Conservation (phyloP, 1,140 invertebrate genomes). For the Bombus superbus region DNA sequence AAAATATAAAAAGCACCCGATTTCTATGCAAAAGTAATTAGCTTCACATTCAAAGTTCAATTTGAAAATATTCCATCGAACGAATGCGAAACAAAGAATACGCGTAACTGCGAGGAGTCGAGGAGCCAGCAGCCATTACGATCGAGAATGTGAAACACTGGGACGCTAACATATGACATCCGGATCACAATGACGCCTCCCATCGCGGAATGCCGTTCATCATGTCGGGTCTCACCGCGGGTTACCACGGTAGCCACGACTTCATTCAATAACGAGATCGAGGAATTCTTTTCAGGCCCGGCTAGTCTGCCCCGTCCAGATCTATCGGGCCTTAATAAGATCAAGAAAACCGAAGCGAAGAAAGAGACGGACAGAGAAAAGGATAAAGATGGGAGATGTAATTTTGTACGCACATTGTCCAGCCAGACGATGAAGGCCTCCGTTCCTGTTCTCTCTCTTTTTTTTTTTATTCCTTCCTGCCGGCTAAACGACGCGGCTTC, state of each 20-base stretch:
- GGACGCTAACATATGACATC: constrained; percentile 64
- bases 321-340: constrained; percentile 62
- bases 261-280: constrained; percentile 66
- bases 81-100: neutral
- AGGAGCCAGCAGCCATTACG: constrained; percentile 36
- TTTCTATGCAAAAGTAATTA: too few species aligned
- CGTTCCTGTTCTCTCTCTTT: constrained; percentile 20
- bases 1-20: neutral
- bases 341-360: constrained; percentile 32
- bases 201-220: constrained; percentile 66
- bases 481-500: constrained; percentile 58
- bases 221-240: constrained; percentile 64
- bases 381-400: constrained; percentile 39
- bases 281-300: constrained; percentile 62
- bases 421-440: constrained; percentile 20
- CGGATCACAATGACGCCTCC: constrained; percentile 68
- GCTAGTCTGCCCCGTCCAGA: constrained; percentile 50
- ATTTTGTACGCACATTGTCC: constrained; percentile 64
- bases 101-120: constrained; percentile 14
- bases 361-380: neutral
- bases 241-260: constrained; percentile 67
- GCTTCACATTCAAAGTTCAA: too few species aligned
- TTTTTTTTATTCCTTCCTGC: constrained; percentile 11
- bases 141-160: constrained; percentile 58
- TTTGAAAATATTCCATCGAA: neutral